Base-by-base conservation (phyloP, 2,888 invertebrate species). In the Drosophila picticornis region DNA sequence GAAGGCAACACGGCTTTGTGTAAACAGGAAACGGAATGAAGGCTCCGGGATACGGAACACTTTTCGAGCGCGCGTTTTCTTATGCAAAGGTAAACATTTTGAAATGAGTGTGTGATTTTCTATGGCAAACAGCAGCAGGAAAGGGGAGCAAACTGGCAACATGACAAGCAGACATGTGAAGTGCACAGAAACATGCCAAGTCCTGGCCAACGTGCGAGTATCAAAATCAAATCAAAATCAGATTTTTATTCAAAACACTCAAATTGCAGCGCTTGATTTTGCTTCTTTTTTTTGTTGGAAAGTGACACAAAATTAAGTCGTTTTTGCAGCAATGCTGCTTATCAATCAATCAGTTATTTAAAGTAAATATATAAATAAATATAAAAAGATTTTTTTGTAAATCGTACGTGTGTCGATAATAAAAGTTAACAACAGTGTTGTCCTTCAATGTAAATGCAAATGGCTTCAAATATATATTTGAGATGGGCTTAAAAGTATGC, bases 61-160 rank as follows among this genome's bases (percentile, higher is more conserved):
- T 70, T 62, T 70, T 74, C 64, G 67, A 62, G 77, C 59, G 27
- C 80, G 48, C 69, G 65, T 69, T 78, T 69, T 78, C 60, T 63
- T 69, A 79, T 79, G 72, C 79, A 87, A 81, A 77, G 81, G 84
- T 81, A 89, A 87, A 89, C 87, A 87, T 75, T 79, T 75, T 75
- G 70, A 83, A 87, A 86, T 84, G 84, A 83, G 75, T 87, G 84
- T 87, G 89, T 87, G 84, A 87, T 89, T 87, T 87, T 80, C 89
- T 69, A 83, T 80, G 76, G 84, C 89, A 87, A 87, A 89, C 68
- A 60, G 36, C 55, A 61, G 50, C 34, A 53, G 71, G 43, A 52
- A 55, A 53, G 34, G 51, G 56, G 69, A 73, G 75, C 56, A 68
- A 59, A 57, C 53, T 36, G 51, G 62, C 70, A 73, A 69, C 57